Evolutionary conservation across 2,888 invertebrate species (phyloP), one percentile per base, ranked within the genome.

Genomic region (Heliconius ismenius): DNA sequence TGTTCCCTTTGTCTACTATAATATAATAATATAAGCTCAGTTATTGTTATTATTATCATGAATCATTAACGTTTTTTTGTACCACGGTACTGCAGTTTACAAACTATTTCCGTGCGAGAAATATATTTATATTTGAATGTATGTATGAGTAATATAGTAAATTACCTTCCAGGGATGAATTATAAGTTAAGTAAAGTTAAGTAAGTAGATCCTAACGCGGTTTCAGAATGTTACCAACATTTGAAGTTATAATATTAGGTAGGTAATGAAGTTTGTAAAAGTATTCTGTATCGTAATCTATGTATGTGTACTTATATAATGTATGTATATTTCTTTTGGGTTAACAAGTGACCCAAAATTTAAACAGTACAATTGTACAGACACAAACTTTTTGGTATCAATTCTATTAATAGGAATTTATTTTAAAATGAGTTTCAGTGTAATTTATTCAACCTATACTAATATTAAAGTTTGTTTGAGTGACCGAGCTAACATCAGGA

Each of bases 121-220:
- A 60, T 39, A 24, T 10, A 24, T 58, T 32, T 32, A 70, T 70
- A 32, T 28, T n/a, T 21, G 32, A 32, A 32, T 15, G 21, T 39
- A 67, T 39, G 24, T 11, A 26, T 6, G 15, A 26, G 11, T 26
- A 24, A 69, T 49, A 64, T n/a, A 72, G 32, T 76, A 65, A 76
- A 72, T 76, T 65, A 73, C 65, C 39, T 39, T 60, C 65, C 7
- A 64, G 64, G 60, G 64, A 70, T 75, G 63, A 67, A 67, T 75
- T 70, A 36, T 54, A 72, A 58, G 54, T 7, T 72, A 32, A 32
- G 32, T 32, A 21, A 26, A 21, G 21, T 36, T 21, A 3, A 65
- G 32, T 21, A 32, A 32, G 32, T 32, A 21, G 21, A 39, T 39
- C n/a, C n/a, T 65, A 65, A 36, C 4, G 65, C 36, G 65, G 39